These are phyloP conservation scores for Hirundichthys speculiger DNA, from an alignment of 2,113 vertebrate genomes.

Conservation along the genomic window DNA sequence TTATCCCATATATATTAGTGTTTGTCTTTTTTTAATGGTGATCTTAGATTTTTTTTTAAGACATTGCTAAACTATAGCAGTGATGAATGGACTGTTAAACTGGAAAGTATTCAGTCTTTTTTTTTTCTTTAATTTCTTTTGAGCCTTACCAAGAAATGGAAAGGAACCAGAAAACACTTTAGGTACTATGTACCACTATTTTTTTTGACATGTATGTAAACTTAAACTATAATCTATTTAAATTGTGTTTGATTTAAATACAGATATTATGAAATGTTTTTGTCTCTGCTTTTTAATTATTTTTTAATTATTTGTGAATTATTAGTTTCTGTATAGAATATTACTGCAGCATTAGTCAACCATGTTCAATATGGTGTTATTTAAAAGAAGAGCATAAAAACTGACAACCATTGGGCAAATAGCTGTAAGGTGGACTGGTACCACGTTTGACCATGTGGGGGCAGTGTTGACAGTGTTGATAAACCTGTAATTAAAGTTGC, in stretches of 20 bases:
- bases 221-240: slow-evolving; percentile 98
- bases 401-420: neutral
- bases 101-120: slow-evolving; percentile 65
- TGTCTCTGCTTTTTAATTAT: slow-evolving; percentile 62
- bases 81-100: slow-evolving; percentile 75
- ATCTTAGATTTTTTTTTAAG: slow-evolving; percentile 54
- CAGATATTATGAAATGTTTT: slow-evolving; percentile 87
- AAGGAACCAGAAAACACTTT: slow-evolving; percentile 88
- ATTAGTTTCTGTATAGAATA: neutral
- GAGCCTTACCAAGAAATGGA: slow-evolving; percentile 84
- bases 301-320: neutral
- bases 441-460: slow-evolving; percentile 57
- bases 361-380: too few relatives aligned
- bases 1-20: slow-evolving; percentile 72
- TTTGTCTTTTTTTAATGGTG: slow-evolving; percentile 78
- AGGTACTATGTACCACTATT: slow-evolving; percentile 99
- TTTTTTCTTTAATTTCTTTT: slow-evolving; percentile 69
- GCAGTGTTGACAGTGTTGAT: slow-evolving; percentile 45
- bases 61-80: slow-evolving; percentile 74
- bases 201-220: slow-evolving; percentile 95
- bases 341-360: too few relatives aligned
- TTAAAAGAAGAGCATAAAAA: neutral
- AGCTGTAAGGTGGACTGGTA: neutral
- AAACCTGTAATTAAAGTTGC: neutral
- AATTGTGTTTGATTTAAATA: slow-evolving; percentile 99